Conservation (phyloP, 2,113 vertebrate species). For the Hipposideros armiger region DNA sequence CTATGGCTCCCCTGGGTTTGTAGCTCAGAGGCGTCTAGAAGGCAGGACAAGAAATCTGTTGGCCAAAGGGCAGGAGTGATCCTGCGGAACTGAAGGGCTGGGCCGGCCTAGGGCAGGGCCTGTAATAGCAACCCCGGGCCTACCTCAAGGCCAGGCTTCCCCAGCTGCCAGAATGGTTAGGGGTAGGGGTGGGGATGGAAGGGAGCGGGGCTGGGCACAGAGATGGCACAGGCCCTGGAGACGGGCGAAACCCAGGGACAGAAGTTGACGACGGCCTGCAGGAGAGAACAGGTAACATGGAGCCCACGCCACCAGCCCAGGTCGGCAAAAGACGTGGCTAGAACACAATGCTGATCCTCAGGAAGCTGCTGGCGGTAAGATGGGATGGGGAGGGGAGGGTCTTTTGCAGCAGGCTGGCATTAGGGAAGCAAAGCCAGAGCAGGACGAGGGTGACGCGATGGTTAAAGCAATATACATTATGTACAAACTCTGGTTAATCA, state of each 20-base stretch:
- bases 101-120: not conserved
- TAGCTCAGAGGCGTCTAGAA: constrained; percentile 55
- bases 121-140: not conserved
- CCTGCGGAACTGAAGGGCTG: not conserved
- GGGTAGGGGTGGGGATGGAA: not conserved
- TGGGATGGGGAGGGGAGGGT: constrained; percentile 10
- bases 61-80: constrained; percentile 46
- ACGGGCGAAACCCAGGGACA: not conserved
- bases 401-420: constrained; percentile 87
- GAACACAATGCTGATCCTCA: not conserved
- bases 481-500: constrained; percentile 88
- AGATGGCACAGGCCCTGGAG: not conserved
- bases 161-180: not conserved
- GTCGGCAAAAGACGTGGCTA: not conserved
- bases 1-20: constrained; percentile 17
- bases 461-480: constrained; percentile 91
- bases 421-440: constrained; percentile 87
- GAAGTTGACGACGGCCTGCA: constrained; percentile 18
- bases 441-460: constrained; percentile 84
- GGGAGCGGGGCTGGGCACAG: not conserved
- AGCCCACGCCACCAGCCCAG: not conserved
- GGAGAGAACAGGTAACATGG: not conserved
- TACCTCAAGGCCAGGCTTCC: not conserved
- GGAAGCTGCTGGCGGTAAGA: constrained; percentile 50
- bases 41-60: constrained; percentile 54